Evolutionary conservation across 2,113 vertebrate genomes (phyloP).

Genomic region (Platichthys stellatus): DNA sequence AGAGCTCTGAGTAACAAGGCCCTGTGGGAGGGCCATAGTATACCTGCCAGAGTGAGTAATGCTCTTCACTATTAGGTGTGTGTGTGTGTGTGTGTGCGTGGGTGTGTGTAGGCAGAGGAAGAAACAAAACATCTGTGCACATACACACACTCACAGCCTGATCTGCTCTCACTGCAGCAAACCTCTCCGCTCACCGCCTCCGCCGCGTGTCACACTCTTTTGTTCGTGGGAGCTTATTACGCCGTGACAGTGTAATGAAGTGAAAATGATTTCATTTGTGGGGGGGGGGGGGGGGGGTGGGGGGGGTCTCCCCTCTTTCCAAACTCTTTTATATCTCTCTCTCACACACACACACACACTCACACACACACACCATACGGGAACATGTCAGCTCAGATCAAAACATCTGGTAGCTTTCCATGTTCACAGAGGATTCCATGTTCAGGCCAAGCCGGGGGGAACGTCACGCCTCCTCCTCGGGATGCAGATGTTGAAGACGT

Average conservation of each 20-base stretch:
- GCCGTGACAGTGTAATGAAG: slow-evolving; percentile 65
- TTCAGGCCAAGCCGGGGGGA: too few species aligned
- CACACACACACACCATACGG: too few species aligned
- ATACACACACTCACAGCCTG: background rate
- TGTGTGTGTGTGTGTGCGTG: slow-evolving; percentile 23
- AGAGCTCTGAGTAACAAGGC: slow-evolving; percentile 64
- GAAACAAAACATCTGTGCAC: slow-evolving; percentile 38
- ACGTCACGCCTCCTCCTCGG: too few species aligned
- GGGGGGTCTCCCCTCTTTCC: background rate
- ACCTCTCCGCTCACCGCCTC: too few species aligned
- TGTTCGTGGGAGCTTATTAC: slow-evolving; percentile 57
- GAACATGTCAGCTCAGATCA: too few species aligned
- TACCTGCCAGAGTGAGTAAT: slow-evolving; percentile 70
- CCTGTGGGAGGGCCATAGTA: slow-evolving; percentile 59
- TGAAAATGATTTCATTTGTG: slow-evolving; percentile 65
- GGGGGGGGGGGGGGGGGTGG: background rate
- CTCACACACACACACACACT: background rate
- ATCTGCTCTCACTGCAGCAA: slow-evolving; percentile 15
- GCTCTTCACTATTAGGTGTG: slow-evolving; percentile 38
- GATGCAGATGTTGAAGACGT: too few species aligned
- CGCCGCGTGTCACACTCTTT: background rate
- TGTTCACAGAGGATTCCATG: too few species aligned
- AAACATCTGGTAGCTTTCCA: too few species aligned
- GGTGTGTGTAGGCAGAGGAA: slow-evolving; percentile 9
- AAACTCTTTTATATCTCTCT: too few species aligned